Conservation (phyloP, 2,888 invertebrate species). For the Sarcophaga caerulescens region DNA sequence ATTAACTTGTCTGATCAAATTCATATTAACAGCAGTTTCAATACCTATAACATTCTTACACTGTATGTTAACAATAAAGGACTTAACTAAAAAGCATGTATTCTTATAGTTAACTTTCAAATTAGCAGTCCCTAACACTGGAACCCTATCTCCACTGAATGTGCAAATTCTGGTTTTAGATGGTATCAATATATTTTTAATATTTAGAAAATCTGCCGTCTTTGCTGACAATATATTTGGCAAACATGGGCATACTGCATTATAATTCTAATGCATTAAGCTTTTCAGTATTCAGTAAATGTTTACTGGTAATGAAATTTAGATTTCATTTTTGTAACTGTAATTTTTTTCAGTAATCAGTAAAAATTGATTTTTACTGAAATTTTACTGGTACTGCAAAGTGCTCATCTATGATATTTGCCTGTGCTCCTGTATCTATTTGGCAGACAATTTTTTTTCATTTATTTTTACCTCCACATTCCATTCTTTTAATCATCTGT, state of each 20-base stretch:
- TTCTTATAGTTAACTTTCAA: not conserved
- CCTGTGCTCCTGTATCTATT: conserved; percentile 49
- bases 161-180: conserved; percentile 12
- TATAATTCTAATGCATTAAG: no score
- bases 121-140: conserved; percentile 9
- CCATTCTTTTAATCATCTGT: no score
- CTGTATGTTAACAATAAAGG: conserved; percentile 11
- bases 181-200: conserved; percentile 7
- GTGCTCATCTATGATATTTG: no score
- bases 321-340: no score
- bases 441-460: conserved; percentile 29
- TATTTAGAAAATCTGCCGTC: conserved; percentile 10
- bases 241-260: no score
- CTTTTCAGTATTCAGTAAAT: no score
- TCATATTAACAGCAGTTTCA: conserved; percentile 26
- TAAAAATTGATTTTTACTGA: no score
- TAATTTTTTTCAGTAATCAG: no score
- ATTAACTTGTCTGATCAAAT: conserved; percentile 20
- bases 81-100: not conserved
- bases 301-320: no score
- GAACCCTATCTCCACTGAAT: not conserved
- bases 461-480: conserved; percentile 13
- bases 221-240: no score
- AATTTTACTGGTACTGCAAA: no score
- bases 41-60: conserved; percentile 37